These are phyloP conservation scores for Drosophila erecta DNA, from an alignment of 1,140 invertebrate genomes.

Conservation along the genomic window DNA sequence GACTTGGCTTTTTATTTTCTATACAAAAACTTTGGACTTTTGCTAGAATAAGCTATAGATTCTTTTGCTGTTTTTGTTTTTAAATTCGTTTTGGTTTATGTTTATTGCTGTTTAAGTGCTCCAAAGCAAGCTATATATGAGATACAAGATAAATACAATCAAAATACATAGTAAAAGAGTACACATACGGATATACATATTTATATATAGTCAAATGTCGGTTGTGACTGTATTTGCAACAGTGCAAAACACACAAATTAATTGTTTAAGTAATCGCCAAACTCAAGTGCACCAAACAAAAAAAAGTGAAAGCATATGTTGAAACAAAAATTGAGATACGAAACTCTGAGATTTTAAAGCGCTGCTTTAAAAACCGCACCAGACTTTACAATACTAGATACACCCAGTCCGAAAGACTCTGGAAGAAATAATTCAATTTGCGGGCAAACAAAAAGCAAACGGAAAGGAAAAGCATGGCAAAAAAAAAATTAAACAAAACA, in stretches of 20 bases:
- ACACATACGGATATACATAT: conserved; percentile 58
- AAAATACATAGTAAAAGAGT: conserved; percentile 80
- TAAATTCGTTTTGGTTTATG: conserved; percentile 47
- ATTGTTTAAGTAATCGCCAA: conserved; percentile 17
- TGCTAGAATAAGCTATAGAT: conserved; percentile 51
- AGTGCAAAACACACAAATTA: conserved; percentile 41
- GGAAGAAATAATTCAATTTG: conserved; percentile 73
- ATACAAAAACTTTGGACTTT: conserved; percentile 44
- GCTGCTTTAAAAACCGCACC: conserved; percentile 23
- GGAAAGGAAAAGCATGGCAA: conserved; percentile 28
- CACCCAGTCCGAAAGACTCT: conserved; percentile 16
- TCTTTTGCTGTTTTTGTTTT: conserved; percentile 46
- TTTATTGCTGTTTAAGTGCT: conserved; percentile 83
- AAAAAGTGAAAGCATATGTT: conserved; percentile 26
- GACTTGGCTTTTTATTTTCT: conserved; percentile 65
- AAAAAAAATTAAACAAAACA: conserved; percentile 27
- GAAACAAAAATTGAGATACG: conserved; percentile 15
- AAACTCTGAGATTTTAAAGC: conserved; percentile 10
- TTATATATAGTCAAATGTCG: conserved; percentile 40
- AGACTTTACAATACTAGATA: conserved; percentile 12
- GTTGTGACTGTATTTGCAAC: conserved; percentile 35
- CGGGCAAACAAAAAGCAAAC: conserved; percentile 54
- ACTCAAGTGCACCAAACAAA: conserved; percentile 29
- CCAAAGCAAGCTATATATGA: conserved; percentile 85
- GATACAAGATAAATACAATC: conserved; percentile 84